Evolutionary conservation across 1,140 invertebrate species (phyloP), one percentile per base, ranked within the genome.

Genomic region (Drosophila virilis): DNA sequence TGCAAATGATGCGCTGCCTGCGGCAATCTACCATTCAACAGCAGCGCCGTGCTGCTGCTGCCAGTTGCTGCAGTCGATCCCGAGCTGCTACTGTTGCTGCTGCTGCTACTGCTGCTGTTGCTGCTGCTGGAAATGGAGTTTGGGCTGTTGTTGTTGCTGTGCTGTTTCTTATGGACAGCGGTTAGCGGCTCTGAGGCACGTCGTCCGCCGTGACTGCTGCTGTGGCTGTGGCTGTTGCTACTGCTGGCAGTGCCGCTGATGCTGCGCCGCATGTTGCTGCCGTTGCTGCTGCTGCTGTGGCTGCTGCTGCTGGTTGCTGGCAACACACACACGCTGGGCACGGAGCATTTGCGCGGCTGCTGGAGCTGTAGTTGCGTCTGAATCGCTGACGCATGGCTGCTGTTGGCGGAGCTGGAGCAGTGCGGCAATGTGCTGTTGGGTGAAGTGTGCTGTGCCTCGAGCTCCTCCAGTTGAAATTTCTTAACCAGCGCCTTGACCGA

Each of bases 401-500:
- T 54, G 64, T 15, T 50, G 13, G 15, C 0, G 33, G 7, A 7
- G 66, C 32, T 43, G 42, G 12, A 8, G 48, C 38, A n/a, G 37
- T 12, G 22, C 10, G 15, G 15, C 42, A 28, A 46, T 51, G 10
- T 43, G 17, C 8, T 9, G 17, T 38, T 75, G 69, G 48, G 37
- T 38, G 52, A 57, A 35, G 6, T 40, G 22, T 59, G 46, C 28
- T 22, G 22, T 22, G 46, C 33, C 45, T 73, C 38, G n/a, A 55
- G 46, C 35, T 88, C 82, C 75, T 92, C 91, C 59, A 92, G 57
- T 48, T 92, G 91, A 51, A 92, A 92, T 67, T 92, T 92, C 60
- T 92, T 92, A 15, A 92, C 91, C 42, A 92, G 61, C 8, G 91
- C 91, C 62, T 92, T 92, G 0, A 92, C 91, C 15, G 89, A 91